Base-by-base conservation (phyloP, 2,113 vertebrate species). In the Gobio gobio region DNA sequence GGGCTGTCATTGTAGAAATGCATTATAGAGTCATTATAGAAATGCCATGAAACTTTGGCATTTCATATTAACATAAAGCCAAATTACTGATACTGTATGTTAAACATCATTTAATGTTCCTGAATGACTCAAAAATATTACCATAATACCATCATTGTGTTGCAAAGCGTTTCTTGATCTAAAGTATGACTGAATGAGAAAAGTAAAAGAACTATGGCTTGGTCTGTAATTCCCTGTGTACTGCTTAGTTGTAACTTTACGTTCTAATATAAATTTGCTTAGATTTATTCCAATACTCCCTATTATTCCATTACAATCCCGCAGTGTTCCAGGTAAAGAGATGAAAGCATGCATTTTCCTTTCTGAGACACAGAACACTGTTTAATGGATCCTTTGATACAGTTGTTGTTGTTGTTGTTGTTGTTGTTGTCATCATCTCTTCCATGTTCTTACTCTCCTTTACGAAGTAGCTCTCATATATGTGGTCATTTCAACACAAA, bases 341-440 rank as follows among this genome's bases (percentile, higher is more conserved):
- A 79, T 79, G 40, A 79, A 79, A 79, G 78, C 22, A 1, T 56
- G 56, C 9, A 10, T 79, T 16, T 26, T 79, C 4, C n/a, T 16
- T 36, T 63, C 40, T 47, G 24, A 79, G 58, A 43, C n/a, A 26
- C n/a, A 45, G 22, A 4, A 24, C 36, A n/a, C 22, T 40, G 33
- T 14, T 79, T 73, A 78, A 78, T 78, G 78, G 78, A 47, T 47
- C 58, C 58, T 63, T 79, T 63, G 58, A 79, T 79, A 13, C 12
- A 45, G 58, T 43, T 79, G 22, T 45, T 73, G 56, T 36, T 78
- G 22, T 45, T 73, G 56, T 36, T 78, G 22, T 45, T 73, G 70
- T 73, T 73, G 29, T 29, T 29, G 29, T 29, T 29, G 43, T 73
- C 12, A 20, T 26, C n/a, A 5, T 63, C 58, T 10, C 36, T 20